Evolutionary conservation across 2,113 vertebrate species (phyloP), one percentile per base, ranked within the genome.

Genomic region (Urocitellus parryii): DNA sequence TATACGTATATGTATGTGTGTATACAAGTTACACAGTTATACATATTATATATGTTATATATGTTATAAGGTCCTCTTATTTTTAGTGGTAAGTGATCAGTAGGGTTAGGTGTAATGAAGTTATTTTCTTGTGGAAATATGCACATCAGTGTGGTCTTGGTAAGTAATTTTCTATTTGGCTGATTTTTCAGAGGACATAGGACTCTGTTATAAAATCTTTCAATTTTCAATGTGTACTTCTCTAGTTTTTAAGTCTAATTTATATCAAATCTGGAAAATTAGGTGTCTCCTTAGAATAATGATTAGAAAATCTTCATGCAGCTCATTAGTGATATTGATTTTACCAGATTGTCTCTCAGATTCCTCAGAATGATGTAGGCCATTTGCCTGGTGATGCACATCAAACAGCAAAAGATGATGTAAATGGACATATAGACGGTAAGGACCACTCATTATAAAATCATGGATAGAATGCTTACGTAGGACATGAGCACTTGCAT

Each of bases 321-420:
- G 53, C 4, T 81, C 87, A 81, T 96, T 92, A 53, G 37, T 17
- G 76, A 25, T 96, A 16, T 89, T 96, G 58, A 24, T 88, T 91
- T 92, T 91, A 95, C 25, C 63, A 99, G 98, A 98, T 97, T 39
- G 96, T 97, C 73, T 99, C 98, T 81, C 99, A 98, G 96, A 98
- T 97, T 76, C 92, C 83, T 1, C 96, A 56, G 56, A 97, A 98
- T 56, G 37, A 83, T 81, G 11, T 29, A 94, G 0, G 13, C 37
- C 81, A 73, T 77, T 72, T 88, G 93, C 77, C 91, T 89, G 90
- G 81, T 67, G 88, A 63, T 63, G 24, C 6, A 63, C 61, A 63
- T 63, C 61, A 63, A 63, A 24, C 9, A 63, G 8, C 61, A 63
- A 63, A 63, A 3, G 7, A 63, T 27, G 25, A 4, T 63, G 61